Evolutionary conservation across 2,797 vertebrate species (phyloP), one percentile per base, ranked within the genome.

Genomic region (Microtus agrestis): DNA sequence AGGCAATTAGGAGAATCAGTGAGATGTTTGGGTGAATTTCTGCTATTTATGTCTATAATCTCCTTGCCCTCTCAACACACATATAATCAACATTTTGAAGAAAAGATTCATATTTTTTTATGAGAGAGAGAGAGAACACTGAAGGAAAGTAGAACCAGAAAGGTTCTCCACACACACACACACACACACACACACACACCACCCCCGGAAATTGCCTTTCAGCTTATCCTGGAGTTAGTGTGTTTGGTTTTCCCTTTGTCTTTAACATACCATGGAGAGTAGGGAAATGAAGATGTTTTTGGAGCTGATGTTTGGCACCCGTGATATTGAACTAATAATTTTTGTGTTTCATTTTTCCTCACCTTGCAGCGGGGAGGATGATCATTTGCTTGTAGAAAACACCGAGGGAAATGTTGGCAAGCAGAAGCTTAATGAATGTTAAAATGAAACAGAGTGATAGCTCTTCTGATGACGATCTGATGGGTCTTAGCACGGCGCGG

Each of bases 321-420:
- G 86, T 94, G 91, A 94, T 91, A 77, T 19, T 92, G 76, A 95
- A 43, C 69, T 95, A 91, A 92, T 93, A 76, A 81, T 74, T 91
- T 80, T 80, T 25, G 4, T 59, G 21, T 89, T 93, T 76, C 71
- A 4, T 91, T 93, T 91, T 69, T 37, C 37, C 27, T 94, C 84
- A 82, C 61, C 77, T 89, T 89, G 89, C 89, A 84, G 61, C 17
- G 37, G 48, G 48, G 46, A 91, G 21, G 80, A 63, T 81, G 54
- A 46, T 48, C 29, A 71, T 93, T 91, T 80, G 31, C 21, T 88
- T 10, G 48, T 43, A 86, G 78, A 65, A 84, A 93, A 78, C 88
- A 73, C 82, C 1, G 46, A 78, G 51, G 61, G 77, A 65, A 37
- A 51, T 95, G 91, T 87, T 87, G 91, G 79, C 88, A 87, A 69